Base-by-base conservation (phyloP, 1,140 invertebrate species). In the Lycorma delicatula region DNA sequence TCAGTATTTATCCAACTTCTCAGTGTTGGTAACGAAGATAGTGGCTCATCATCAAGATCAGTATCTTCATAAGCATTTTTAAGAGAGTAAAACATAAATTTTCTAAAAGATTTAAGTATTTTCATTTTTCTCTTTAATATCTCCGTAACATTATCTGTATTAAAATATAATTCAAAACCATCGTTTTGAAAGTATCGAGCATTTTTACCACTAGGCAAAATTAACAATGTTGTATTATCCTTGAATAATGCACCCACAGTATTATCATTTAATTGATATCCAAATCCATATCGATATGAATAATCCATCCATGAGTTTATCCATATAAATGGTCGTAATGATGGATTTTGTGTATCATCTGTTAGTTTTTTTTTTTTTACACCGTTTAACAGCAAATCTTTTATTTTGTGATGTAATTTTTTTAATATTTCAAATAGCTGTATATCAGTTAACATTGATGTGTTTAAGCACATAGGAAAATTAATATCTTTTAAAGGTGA, bases 271-370 rank as follows among this genome's bases (percentile, higher is more conserved):
- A 87, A 68, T 63, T 85, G 82, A 67, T 85, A 87, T 20, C 82
- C 83, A 58, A 87, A 77, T 5, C 85, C 85, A 64, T 87, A 86
- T 60, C 85, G 85, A 68, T 87, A 84, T 1, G 82, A 84, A 66
- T 86, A 87, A 69, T 87, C 85, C 38, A 87, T 84, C 85, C 85
- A 87, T 16, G 56, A 57, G 36, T 57, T 57, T 16, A 57, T 31
- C 56, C 56, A 57, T 26, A 50, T 41, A 13, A 57, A 51, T 1
- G 56, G 48, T 5, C 22, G 11, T 20, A 31, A 26, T 26, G 22
- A 27, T 25, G 56, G 36, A 27, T 29, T n/a, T 38, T 57, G 47
- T 1, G 46, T 29, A 44, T 44, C 41, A 20, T 44, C 41, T 5
- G 18, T 22, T 20, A 16, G 6, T 16, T 22, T 22, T 41, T 25